A percentile compares a stretch with the other conserved stretches of the same genome.
Evolutionary conservation across 2,113 vertebrate genomes (phyloP).

Genomic region (Egretta garzetta): DNA sequence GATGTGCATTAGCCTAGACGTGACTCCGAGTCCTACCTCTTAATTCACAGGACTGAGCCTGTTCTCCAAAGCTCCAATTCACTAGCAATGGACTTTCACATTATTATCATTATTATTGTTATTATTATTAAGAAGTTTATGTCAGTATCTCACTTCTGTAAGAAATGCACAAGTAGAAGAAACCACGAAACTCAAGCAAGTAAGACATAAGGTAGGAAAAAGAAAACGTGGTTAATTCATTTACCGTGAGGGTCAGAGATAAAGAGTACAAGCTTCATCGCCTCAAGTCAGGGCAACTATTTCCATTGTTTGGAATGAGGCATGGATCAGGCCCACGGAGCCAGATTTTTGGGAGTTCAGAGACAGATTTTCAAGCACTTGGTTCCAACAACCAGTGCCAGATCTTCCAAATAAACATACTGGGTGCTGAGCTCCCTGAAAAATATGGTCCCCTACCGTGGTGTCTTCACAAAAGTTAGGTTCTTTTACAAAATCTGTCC

Average conservation of each 20-base stretch:
- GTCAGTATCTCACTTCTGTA: neutral
- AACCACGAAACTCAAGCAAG: neutral
- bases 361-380: slow-evolving; percentile 38
- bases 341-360: neutral
- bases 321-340: neutral
- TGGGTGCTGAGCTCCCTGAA: neutral
- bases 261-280: neutral
- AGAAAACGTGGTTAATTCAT: neutral
- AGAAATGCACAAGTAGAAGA: neutral
- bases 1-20: too few species aligned
- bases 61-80: neutral
- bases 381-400: neutral
- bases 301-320: neutral
- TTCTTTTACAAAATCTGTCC: slow-evolving; percentile 3
- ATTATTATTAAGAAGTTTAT: neutral
- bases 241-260: neutral
- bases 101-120: neutral
- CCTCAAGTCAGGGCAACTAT: neutral
- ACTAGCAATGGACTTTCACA: neutral
- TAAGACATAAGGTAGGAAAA: neutral
- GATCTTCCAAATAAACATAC: slow-evolving; percentile 1
- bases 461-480: neutral
- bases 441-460: neutral
- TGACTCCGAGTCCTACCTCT: neutral
- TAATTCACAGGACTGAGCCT: neutral